Conservation (phyloP, 2,888 invertebrate species). For the Brachynemurus nebulosus region DNA sequence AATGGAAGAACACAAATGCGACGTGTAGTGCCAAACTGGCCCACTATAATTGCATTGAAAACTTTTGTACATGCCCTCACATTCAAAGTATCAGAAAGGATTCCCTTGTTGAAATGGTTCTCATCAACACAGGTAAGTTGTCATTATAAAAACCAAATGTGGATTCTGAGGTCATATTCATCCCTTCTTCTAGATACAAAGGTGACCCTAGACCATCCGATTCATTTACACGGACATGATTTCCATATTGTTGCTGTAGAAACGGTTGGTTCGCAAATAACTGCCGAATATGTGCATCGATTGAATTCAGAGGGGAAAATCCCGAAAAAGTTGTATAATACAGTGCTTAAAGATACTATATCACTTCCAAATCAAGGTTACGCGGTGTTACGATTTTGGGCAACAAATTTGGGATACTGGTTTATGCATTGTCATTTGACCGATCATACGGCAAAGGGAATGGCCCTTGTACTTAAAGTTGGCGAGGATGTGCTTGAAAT, state of each 20-base stretch:
- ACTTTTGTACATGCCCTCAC: slow-evolving; percentile 30
- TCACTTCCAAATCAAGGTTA: slow-evolving; percentile 34
- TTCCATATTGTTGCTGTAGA: slow-evolving; percentile 28
- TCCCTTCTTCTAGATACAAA: too few species aligned
- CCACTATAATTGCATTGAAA: slow-evolving; percentile 23
- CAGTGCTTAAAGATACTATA: slow-evolving; percentile 32
- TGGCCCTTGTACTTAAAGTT: too few species aligned
- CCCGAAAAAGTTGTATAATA: slow-evolving; percentile 26
- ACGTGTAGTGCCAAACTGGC: slow-evolving; percentile 22
- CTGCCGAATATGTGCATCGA: slow-evolving; percentile 24
- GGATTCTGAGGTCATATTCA: too few species aligned
- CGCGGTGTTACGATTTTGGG: slow-evolving; percentile 31
- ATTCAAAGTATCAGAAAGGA: slow-evolving; percentile 22
- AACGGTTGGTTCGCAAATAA: slow-evolving; percentile 23
- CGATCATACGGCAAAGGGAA: too few species aligned
- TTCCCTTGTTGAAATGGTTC: slow-evolving; percentile 29
- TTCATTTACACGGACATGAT: slow-evolving; percentile 31
- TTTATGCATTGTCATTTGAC: too few species aligned
- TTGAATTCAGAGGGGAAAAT: slow-evolving; percentile 27
- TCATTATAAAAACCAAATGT: too few species aligned
- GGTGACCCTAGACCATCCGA: slow-evolving; percentile 32
- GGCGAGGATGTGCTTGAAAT: too few species aligned
- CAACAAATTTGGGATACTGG: too few species aligned
- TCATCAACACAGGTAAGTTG: slow-evolving; percentile 30
- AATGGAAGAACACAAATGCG: slow-evolving; percentile 24